Conservation (phyloP, 2,888 invertebrate species). For the Beris chalybata region DNA sequence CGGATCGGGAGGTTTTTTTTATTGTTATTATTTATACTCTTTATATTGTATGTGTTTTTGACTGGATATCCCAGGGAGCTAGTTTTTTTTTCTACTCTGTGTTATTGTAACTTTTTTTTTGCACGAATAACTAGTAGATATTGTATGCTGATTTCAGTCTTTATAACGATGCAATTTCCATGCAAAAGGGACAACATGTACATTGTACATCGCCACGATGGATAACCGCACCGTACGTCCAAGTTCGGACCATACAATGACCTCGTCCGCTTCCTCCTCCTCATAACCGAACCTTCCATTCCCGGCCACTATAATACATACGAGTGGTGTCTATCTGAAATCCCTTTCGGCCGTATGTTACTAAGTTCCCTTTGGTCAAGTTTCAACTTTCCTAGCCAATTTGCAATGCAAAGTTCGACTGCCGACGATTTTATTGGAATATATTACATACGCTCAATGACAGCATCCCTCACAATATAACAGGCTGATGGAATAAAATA, state of each 20-base stretch:
- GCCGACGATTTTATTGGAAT: slow-evolving; percentile 30
- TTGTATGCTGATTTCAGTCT: slow-evolving; percentile 32
- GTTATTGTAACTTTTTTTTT: slow-evolving; percentile 20
- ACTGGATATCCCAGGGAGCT: neutral
- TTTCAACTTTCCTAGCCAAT: slow-evolving; percentile 26
- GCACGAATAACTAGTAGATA: slow-evolving; percentile 20
- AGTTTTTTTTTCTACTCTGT: slow-evolving; percentile 22
- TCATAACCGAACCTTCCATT: neutral
- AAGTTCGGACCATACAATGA: slow-evolving; percentile 2
- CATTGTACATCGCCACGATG: slow-evolving; percentile 8
- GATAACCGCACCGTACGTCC: slow-evolving; percentile 1
- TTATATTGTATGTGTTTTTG: neutral
- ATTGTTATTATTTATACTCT: slow-evolving; percentile 1
- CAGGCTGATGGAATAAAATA: slow-evolving; percentile 5
- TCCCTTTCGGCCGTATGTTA: neutral
- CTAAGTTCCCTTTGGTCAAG: slow-evolving; percentile 17
- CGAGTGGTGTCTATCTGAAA: neutral
- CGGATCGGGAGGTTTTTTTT: neutral
- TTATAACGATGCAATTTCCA: slow-evolving; percentile 32
- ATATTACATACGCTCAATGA: slow-evolving; percentile 7
- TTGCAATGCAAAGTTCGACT: slow-evolving; percentile 24
- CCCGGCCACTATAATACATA: no score
- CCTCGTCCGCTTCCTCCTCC: neutral
- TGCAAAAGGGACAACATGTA: slow-evolving; percentile 26
- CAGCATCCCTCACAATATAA: neutral